Evolutionary conservation across 2,888 invertebrate genomes (phyloP).

Genomic region (Entomobrya multifasciata): DNA sequence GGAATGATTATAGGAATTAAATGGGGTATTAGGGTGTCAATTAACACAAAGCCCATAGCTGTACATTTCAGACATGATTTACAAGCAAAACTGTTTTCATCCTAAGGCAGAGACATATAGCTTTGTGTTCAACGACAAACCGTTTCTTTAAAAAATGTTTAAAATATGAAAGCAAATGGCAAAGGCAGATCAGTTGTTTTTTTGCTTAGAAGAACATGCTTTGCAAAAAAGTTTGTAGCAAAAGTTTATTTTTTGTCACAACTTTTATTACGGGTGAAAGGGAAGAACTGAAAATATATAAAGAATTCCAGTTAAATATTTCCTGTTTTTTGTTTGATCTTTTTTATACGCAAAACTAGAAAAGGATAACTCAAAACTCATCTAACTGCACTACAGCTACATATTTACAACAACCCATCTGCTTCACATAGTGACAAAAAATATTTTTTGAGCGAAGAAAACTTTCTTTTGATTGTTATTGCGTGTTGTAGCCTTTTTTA

Average conservation of each 20-base stretch:
- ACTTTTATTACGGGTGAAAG: too few species aligned
- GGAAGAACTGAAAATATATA: too few species aligned
- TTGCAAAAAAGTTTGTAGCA: too few species aligned
- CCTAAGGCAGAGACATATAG: too few species aligned
- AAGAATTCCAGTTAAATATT: too few species aligned
- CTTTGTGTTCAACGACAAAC: too few species aligned
- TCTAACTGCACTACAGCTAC: background rate
- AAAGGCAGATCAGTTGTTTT: too few species aligned
- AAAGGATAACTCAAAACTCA: background rate
- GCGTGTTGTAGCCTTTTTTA: conserved; percentile 23
- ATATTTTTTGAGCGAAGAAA: background rate
- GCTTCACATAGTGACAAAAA: background rate
- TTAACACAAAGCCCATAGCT: conserved; percentile 32
- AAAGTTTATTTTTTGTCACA: too few species aligned
- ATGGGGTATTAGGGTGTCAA: conserved; percentile 42
- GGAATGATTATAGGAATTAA: conserved; percentile 60
- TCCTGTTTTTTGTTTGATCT: background rate
- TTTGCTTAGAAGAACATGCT: too few species aligned
- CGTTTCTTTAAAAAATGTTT: too few species aligned
- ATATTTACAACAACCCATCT: background rate
- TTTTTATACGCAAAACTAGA: conserved; percentile 2
- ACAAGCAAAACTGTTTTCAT: background rate
- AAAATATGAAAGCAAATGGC: too few species aligned
- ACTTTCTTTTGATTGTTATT: conserved; percentile 46
- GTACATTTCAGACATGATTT: conserved; percentile 26